These are phyloP conservation scores for Holacanthus passer DNA, from an alignment of 2,113 vertebrate species.

Conservation along the genomic window DNA sequence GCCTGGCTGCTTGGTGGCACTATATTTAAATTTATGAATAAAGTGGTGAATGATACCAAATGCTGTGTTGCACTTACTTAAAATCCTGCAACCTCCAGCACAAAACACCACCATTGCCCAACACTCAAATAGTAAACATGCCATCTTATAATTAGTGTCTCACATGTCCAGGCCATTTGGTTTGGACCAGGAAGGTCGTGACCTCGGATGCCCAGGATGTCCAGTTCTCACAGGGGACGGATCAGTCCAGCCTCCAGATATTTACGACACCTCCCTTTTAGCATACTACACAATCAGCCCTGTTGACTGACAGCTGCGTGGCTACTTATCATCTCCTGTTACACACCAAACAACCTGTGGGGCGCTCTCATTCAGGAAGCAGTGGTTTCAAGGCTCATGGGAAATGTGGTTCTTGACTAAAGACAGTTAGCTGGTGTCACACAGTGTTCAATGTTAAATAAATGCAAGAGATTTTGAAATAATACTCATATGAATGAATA, in stretches of 20 bases:
- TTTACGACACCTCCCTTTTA: slow-evolving; percentile 50
- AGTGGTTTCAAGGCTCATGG: slow-evolving; percentile 26
- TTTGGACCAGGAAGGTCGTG: slow-evolving; percentile 45
- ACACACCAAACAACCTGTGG: slow-evolving; percentile 18
- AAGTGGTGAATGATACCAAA: background rate
- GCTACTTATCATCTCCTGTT: slow-evolving; percentile 44
- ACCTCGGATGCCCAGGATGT: slow-evolving; percentile 53
- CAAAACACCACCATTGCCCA: slow-evolving; percentile 19
- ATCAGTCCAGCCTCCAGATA: slow-evolving; percentile 39
- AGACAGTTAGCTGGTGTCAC: background rate
- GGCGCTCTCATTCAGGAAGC: background rate
- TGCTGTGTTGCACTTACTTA: background rate
- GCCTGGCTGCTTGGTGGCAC: background rate
- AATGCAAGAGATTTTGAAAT: no score
- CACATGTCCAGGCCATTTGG: slow-evolving; percentile 50
- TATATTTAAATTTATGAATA: background rate
- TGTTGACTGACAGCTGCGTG: slow-evolving; percentile 57
- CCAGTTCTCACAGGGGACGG: slow-evolving; percentile 41
- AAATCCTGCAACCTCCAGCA: background rate
- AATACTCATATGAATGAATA: no score
- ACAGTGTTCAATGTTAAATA: no score
- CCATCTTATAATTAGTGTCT: slow-evolving; percentile 60
- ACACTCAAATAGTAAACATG: slow-evolving; percentile 36
- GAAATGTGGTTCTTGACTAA: slow-evolving; percentile 27
- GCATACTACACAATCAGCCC: slow-evolving; percentile 36